Percentiles rank a stretch among this genome's conserved stretches.
These are phyloP conservation scores for Pangasianodon gigas DNA, from an alignment of 2,113 vertebrate genomes.

Conservation along the genomic window DNA sequence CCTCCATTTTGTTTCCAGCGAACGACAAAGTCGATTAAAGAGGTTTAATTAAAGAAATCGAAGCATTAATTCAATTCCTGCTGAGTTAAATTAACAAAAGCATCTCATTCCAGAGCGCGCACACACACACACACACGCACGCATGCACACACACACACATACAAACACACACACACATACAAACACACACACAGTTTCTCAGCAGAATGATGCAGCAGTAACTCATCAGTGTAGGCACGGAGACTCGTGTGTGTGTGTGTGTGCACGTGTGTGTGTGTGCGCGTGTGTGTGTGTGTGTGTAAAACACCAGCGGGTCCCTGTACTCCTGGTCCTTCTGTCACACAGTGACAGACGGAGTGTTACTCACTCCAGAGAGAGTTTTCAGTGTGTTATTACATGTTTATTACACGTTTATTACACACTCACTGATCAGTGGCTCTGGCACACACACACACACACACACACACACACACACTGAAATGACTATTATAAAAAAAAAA, in stretches of 20 bases:
- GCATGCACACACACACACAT: background rate
- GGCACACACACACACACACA: background rate
- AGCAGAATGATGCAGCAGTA: conserved; percentile 20
- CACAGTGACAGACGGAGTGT: background rate
- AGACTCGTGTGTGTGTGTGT: background rate
- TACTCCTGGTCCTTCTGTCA: conserved; percentile 4
- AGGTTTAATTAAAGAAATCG: conserved; percentile 34
- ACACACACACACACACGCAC: background rate
- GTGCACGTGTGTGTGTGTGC: background rate
- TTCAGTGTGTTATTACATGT: background rate
- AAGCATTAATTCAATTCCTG: conserved; percentile 30
- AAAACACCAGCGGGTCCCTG: background rate
- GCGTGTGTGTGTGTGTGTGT: conserved; percentile 1
- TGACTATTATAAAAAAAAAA: no score
- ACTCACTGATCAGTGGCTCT: background rate
- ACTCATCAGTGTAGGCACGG: conserved; percentile 4
- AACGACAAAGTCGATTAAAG: conserved; percentile 19
- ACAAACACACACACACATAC: conserved; percentile 4
- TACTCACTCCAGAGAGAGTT: background rate
- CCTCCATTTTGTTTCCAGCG: background rate
- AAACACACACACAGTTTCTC: conserved; percentile 9
- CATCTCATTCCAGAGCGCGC: background rate
- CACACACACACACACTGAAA: background rate
- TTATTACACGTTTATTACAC: conserved; percentile 35
- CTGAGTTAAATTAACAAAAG: conserved; percentile 42